Evolutionary conservation across 2,113 vertebrate species (phyloP).

Genomic region (Semnornis frantzii): DNA sequence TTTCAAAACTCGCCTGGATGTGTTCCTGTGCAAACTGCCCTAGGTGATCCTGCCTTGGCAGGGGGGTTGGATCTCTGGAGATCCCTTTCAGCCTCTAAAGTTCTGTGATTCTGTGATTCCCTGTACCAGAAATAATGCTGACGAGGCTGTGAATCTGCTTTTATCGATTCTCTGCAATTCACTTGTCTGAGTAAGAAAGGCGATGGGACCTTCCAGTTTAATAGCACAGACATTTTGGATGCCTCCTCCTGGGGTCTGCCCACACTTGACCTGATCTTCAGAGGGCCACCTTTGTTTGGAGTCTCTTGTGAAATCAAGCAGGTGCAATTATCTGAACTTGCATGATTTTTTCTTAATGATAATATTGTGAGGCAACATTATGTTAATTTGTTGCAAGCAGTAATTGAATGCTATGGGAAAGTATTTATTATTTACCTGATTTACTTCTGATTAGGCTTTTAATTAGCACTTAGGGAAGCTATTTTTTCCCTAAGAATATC

Average conservation of each 20-base stretch:
- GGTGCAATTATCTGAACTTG: neutral
- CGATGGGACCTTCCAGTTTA: neutral
- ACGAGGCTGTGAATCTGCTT: neutral
- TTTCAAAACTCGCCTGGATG: too few species aligned
- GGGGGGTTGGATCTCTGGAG: too few species aligned
- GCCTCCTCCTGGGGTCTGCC: neutral
- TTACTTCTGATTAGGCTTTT: neutral
- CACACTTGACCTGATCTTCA: rapidly evolving
- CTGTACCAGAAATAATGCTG: neutral
- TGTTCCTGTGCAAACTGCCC: too few species aligned
- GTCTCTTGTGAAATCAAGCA: neutral
- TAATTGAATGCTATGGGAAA: neutral
- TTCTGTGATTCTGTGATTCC: neutral
- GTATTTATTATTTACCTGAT: neutral
- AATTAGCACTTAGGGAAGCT: neutral
- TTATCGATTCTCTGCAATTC: neutral
- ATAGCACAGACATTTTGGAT: neutral
- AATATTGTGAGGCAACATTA: neutral
- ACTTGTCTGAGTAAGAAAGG: rapidly evolving
- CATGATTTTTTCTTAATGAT: neutral
- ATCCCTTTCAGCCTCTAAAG: too few species aligned
- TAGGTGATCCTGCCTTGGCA: too few species aligned
- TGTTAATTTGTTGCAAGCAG: neutral
- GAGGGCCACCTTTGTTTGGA: neutral
- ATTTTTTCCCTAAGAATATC: neutral